Evolutionary conservation across 2,797 vertebrate species (phyloP).

Genomic region (Acrocephalus scirpaceus): DNA sequence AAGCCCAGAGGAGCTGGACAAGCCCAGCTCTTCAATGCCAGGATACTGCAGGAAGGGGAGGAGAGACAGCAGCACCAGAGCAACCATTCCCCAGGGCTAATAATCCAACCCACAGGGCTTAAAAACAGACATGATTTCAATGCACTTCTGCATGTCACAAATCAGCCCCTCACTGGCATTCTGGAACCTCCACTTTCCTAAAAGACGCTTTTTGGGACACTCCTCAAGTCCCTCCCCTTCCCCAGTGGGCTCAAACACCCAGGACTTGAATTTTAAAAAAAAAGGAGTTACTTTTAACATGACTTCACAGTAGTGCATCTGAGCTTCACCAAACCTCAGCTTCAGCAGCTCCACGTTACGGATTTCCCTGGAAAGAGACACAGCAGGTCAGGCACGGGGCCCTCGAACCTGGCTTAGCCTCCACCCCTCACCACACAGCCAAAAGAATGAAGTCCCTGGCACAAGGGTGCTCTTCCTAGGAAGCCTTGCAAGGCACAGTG

Average conservation of each 20-base stretch:
- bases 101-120: neutral
- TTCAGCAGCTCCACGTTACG: constrained; percentile 97
- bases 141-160: neutral
- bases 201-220: neutral
- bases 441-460: neutral
- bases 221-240: neutral
- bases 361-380: constrained; percentile 84
- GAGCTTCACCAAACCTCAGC: constrained; percentile 94
- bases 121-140: neutral
- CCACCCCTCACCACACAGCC: neutral
- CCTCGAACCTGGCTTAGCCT: neutral
- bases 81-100: neutral
- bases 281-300: constrained; percentile 89
- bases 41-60: neutral
- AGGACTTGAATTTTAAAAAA: neutral
- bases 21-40: neutral
- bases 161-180: neutral
- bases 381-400: neutral
- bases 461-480: neutral
- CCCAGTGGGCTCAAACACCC: neutral
- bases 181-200: neutral
- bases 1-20: neutral
- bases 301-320: constrained; percentile 98
- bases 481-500: neutral
- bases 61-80: neutral